These are phyloP conservation scores for Amiota mariae DNA, from an alignment of 2,888 invertebrate genomes.

Conservation along the genomic window DNA sequence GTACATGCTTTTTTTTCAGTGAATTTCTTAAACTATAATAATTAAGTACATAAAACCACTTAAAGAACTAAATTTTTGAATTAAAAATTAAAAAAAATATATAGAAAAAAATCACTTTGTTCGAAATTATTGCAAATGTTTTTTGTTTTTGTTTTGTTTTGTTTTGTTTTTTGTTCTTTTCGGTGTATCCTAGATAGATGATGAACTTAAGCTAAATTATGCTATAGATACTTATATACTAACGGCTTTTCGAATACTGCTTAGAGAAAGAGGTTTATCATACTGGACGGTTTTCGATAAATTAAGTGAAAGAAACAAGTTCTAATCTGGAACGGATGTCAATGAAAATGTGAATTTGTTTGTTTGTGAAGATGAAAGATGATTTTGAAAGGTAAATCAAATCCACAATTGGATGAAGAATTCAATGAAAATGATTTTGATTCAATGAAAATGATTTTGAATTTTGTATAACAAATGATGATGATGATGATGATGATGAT, in stretches of 20 bases:
- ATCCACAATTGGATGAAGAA: too few relatives aligned
- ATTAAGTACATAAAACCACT: slow-evolving; percentile 22
- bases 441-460: too few relatives aligned
- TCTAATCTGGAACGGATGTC: not conserved
- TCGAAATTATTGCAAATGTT: slow-evolving; percentile 64
- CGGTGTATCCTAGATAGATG: slow-evolving; percentile 53
- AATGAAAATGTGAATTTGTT: too few relatives aligned
- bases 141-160: slow-evolving; percentile 39
- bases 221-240: slow-evolving; percentile 66
- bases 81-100: slow-evolving; percentile 4
- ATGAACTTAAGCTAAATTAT: slow-evolving; percentile 51
- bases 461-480: too few relatives aligned
- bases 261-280: slow-evolving; percentile 74
- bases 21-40: not conserved
- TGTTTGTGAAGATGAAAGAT: too few relatives aligned
- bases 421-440: too few relatives aligned
- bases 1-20: not conserved
- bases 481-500: too few relatives aligned
- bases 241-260: slow-evolving; percentile 75
- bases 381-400: too few relatives aligned
- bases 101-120: slow-evolving; percentile 56
- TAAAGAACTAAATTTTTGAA: slow-evolving; percentile 5
- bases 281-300: slow-evolving; percentile 61
- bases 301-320: slow-evolving; percentile 4
- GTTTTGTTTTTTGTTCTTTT: slow-evolving; percentile 39